phyloP scores from a whole-genome alignment of 1,140 invertebrate species.

The Pectinophora gossypiella region DNA sequence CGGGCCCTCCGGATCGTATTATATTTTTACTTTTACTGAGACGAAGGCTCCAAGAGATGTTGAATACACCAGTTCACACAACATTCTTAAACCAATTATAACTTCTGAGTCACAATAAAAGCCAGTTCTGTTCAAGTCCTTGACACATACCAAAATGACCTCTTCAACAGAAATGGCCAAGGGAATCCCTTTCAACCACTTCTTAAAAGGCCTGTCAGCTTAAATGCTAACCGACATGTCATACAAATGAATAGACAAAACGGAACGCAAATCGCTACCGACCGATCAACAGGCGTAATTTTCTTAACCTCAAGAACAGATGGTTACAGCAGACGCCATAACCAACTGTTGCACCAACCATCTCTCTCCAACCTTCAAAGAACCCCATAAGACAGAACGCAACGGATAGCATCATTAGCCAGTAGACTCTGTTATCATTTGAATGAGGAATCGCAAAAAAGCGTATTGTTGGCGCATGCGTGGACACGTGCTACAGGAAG shows the following conservation, averaged over 20 bases:
- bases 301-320: conserved; percentile 1
- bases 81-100: too few species aligned
- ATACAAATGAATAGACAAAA: conserved; percentile 3
- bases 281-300: background rate
- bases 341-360: background rate
- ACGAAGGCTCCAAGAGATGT: too few species aligned
- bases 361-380: background rate
- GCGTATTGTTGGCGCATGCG: background rate
- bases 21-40: too few species aligned
- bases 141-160: too few species aligned
- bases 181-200: too few species aligned
- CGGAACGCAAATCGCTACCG: background rate
- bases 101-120: too few species aligned
- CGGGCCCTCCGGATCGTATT: too few species aligned
- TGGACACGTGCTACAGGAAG: conserved; percentile 1
- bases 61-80: too few species aligned
- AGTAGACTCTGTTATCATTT: background rate
- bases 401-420: background rate
- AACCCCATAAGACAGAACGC: background rate
- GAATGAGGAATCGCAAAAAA: background rate
- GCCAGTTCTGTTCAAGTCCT: too few species aligned
- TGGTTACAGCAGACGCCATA: background rate
- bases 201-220: too few species aligned
- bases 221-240: background rate
- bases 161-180: too few species aligned